Percentiles rank a stretch among this genome's conserved stretches.
Evolutionary conservation across 2,797 vertebrate genomes (phyloP).

Genomic region (Lophura swinhoii): DNA sequence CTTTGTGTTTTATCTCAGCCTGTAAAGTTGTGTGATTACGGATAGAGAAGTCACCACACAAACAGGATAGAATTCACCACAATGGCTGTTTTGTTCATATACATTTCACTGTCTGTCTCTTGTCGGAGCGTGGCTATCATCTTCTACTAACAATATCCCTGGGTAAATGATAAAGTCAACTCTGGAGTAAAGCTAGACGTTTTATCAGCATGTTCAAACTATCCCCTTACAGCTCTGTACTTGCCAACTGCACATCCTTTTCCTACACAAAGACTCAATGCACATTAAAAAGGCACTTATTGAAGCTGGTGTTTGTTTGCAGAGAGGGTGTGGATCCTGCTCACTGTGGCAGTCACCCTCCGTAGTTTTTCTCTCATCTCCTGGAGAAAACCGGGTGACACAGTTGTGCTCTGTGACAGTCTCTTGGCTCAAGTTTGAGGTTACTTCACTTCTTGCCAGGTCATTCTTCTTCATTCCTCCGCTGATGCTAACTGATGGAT

Average conservation of each 20-base stretch:
- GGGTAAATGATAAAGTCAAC: conserved; percentile 83
- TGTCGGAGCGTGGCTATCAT: conserved; percentile 77
- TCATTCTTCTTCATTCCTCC: conserved; percentile 60
- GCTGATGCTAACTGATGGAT: conserved; percentile 71
- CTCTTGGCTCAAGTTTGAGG: conserved; percentile 55
- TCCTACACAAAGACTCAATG: conserved; percentile 72
- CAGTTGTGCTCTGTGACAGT: conserved; percentile 39
- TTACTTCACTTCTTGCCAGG: conserved; percentile 61
- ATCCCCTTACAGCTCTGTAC: conserved; percentile 81
- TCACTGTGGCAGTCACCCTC: conserved; percentile 21
- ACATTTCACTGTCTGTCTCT: conserved; percentile 81
- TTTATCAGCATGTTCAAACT: conserved; percentile 83
- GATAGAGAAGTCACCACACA: conserved; percentile 74
- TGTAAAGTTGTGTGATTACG: conserved; percentile 67
- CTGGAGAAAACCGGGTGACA: conserved; percentile 61
- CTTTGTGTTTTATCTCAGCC: conserved; percentile 69
- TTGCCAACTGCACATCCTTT: conserved; percentile 81
- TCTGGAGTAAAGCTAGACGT: conserved; percentile 82
- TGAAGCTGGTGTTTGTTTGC: conserved; percentile 77
- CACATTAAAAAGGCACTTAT: conserved; percentile 80
- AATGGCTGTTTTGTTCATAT: conserved; percentile 79
- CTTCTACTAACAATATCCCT: conserved; percentile 84
- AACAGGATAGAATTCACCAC: conserved; percentile 76
- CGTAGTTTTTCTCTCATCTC: conserved; percentile 61
- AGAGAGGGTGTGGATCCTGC: conserved; percentile 61